phyloP scores from a whole-genome alignment of 2,113 vertebrate genomes.

The Chamaea fasciata region DNA sequence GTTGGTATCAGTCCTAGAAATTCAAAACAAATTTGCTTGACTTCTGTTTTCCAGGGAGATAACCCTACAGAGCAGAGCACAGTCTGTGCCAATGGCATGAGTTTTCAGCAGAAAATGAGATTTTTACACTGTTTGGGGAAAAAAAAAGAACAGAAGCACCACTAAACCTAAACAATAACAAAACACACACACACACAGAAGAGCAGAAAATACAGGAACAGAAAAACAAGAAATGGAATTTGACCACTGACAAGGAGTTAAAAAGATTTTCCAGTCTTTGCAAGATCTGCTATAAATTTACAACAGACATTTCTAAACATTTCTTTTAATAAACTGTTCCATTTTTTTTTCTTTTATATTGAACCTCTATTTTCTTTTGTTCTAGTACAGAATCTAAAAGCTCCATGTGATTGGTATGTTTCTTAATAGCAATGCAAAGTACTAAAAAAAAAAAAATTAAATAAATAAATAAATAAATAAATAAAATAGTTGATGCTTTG shows the following conservation, averaged over 20 bases:
- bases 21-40: not conserved
- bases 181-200: not conserved
- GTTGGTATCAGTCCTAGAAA: not conserved
- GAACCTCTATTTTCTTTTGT: not conserved
- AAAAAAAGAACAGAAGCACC: not conserved
- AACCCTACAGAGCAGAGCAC: not conserved
- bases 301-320: not conserved
- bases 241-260: not conserved
- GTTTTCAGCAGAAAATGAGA: not conserved
- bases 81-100: not conserved
- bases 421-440: not conserved
- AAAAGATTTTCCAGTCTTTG: not conserved
- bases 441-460: not conserved
- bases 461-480: too few species aligned
- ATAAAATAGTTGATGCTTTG: not conserved
- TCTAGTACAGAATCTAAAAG: not conserved
- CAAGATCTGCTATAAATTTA: not conserved
- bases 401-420: not conserved
- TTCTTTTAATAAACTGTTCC: not conserved
- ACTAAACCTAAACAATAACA: not conserved
- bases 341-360: not conserved
- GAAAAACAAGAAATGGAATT: not conserved
- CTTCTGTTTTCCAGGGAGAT: not conserved
- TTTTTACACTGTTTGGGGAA: not conserved
- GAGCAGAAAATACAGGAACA: not conserved